Conservation (phyloP, 1,140 invertebrate species). For the Dinoponera quadriceps region DNA sequence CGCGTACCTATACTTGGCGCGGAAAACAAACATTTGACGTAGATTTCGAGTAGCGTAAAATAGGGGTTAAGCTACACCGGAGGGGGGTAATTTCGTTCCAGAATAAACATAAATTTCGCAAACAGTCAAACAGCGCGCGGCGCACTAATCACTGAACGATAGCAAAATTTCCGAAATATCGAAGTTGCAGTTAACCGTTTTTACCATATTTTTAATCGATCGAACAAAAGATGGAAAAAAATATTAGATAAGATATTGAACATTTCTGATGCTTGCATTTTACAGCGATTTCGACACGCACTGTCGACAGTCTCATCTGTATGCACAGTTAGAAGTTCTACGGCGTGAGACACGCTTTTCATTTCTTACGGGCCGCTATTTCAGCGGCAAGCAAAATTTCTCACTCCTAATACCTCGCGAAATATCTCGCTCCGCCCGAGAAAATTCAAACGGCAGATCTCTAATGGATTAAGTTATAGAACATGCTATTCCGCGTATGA, state of each 20-base stretch:
- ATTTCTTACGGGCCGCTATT: neutral
- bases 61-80: neutral
- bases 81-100: conserved; percentile 31
- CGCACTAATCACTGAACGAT: conserved; percentile 10
- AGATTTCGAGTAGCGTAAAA: conserved; percentile 23
- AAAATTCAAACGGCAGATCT: conserved; percentile 22
- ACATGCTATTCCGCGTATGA: conserved; percentile 31
- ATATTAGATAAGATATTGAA: neutral
- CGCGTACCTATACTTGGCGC: conserved; percentile 5
- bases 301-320: no score
- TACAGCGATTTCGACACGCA: no score
- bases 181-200: neutral
- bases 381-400: neutral
- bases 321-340: no score
- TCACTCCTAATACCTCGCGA: neutral
- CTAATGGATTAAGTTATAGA: conserved; percentile 52
- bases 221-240: neutral
- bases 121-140: conserved; percentile 23
- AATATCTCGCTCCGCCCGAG: neutral
- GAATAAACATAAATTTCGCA: conserved; percentile 44
- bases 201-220: neutral
- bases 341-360: no score
- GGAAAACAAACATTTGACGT: conserved; percentile 47
- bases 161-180: conserved; percentile 19
- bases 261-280: no score